Base-by-base conservation (phyloP, 2,797 vertebrate species). In the Malurus splendens region DNA sequence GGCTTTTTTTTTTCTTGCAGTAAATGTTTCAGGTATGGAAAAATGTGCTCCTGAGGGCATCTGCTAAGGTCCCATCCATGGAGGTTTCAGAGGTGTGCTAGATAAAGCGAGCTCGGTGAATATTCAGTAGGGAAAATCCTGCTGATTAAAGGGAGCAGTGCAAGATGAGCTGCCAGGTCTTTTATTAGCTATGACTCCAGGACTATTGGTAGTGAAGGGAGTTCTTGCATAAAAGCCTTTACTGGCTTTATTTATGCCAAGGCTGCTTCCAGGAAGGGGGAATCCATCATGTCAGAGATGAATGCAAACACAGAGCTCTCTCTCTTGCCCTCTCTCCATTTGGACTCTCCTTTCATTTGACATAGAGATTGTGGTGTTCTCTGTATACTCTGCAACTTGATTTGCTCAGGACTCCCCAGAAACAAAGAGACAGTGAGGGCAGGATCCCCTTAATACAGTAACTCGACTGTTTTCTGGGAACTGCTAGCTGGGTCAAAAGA, bases 201-300 rank as follows among this genome's bases (percentile, higher is more conserved):
- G 65, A 78, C 71, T 89, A 55, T 50, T 88, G 65, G 89, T 89
- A 75, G 77, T 41, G 88, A 94, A 93, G 50, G 50, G 45, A 87
- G 68, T 32, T 90, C 86, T 91, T 82, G 70, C 77, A 95, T 82
- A 84, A 92, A 92, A 82, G 86, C 48, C 54, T 82, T 90, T 91
- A n/a, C 79, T 88, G 87, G 80, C 66, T 94, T 88, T 93, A 89
- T 94, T 94, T 93, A 93, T 72, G 87, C 70, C 80, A 87, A 70
- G 60, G 65, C 92, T 90, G 77, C 84, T 95, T 95, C 90, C 90
- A 93, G 92, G 90, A 94, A 89, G 50, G n/a, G 32, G 24, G 67
- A 89, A 95, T 94, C 84, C 50, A 93, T 94, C 86, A 93, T 88
- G 80, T 90, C 88, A 85, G 70, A 71, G 82, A 81, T 68, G 41